A percentile compares a stretch with the other conserved stretches of the same genome.
Conservation (phyloP, 2,797 vertebrate species). For the Mormyrops attenuatus region DNA sequence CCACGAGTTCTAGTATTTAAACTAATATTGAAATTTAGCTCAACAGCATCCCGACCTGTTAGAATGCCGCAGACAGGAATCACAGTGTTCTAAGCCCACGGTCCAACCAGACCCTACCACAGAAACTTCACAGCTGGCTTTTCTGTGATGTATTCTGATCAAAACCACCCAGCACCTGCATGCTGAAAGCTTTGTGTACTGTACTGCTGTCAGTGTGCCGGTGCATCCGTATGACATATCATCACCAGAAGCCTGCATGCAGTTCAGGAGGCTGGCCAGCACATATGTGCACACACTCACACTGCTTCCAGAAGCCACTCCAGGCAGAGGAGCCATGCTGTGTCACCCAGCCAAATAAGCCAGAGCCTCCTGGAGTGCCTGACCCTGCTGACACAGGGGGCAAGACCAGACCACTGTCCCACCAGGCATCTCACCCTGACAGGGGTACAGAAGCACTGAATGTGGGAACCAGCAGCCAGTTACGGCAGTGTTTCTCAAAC, state of each 20-base stretch:
- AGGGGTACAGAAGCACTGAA: neutral
- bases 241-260: neutral
- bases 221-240: neutral
- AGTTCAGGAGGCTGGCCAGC: neutral
- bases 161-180: neutral
- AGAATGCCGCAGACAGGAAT: neutral
- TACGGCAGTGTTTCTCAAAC: neutral
- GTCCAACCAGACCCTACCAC: neutral
- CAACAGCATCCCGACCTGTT: neutral
- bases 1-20: no score
- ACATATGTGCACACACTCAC: neutral
- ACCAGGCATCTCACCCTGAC: conserved; percentile 76
- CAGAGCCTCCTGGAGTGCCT: conserved; percentile 60
- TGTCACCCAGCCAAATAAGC: conserved; percentile 66
- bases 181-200: neutral
- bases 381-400: conserved; percentile 81
- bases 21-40: no score
- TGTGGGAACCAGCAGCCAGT: neutral
- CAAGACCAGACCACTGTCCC: conserved; percentile 74
- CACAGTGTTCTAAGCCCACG: neutral
- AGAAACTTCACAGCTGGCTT: neutral
- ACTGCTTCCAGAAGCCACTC: conserved; percentile 67
- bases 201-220: neutral
- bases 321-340: conserved; percentile 68
- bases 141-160: neutral